phyloP scores from a whole-genome alignment of 1,140 invertebrate genomes.

The Polypedilum pembai region DNA sequence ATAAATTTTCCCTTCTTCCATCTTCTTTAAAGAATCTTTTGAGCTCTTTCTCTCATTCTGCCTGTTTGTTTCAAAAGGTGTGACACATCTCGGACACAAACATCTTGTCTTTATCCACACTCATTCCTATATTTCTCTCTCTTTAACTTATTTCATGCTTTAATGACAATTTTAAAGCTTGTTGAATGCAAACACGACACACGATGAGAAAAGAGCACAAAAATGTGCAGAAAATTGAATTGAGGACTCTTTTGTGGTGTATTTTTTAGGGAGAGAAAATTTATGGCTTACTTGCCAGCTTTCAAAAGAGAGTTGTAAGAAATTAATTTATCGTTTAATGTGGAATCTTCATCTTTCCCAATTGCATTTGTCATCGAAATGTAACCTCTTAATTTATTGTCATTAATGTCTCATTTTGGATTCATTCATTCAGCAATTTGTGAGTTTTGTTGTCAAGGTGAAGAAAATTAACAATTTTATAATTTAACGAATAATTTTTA shows the following conservation, averaged over 20 bases:
- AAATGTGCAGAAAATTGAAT: conserved; percentile 14
- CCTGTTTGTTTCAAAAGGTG: neutral
- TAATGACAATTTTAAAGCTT: conserved; percentile 19
- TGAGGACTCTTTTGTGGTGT: neutral
- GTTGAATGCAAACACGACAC: conserved; percentile 16
- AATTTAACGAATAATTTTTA: too few relatives aligned
- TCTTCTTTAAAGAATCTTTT: neutral
- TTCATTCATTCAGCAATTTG: neutral
- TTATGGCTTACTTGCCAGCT: neutral
- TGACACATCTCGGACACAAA: neutral
- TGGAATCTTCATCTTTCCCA: neutral
- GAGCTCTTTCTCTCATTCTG: too few relatives aligned
- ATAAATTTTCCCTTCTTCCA: conserved; percentile 5
- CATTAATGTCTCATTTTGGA: conserved; percentile 13
- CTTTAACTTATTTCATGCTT: conserved; percentile 6
- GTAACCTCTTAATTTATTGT: conserved; percentile 6
- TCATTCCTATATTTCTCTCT: neutral
- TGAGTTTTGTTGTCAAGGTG: neutral
- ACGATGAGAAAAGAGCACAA: neutral
- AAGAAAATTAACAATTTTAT: too few relatives aligned
- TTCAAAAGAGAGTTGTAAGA: neutral
- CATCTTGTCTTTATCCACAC: neutral
- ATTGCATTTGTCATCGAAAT: neutral
- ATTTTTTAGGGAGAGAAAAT: neutral
- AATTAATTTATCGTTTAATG: neutral